These are phyloP conservation scores for Eupelmus urozonus DNA, from an alignment of 2,888 invertebrate species.

Conservation along the genomic window DNA sequence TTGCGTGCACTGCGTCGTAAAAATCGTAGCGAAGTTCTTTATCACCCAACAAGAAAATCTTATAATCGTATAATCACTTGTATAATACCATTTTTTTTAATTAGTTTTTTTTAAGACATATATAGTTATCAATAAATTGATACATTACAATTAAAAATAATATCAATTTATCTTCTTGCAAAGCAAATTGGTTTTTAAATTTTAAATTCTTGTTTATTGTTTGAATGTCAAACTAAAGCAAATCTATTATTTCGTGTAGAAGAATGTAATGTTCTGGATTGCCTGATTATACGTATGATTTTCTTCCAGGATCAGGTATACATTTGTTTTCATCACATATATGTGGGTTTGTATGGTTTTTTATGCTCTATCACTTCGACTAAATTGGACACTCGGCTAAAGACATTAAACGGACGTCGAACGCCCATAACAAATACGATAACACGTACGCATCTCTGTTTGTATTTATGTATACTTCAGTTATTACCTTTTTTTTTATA, in stretches of 20 bases:
- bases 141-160: too few species aligned
- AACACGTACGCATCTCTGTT: neutral
- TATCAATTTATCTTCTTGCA: too few species aligned
- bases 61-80: too few species aligned
- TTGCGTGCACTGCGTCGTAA: constrained; percentile 9
- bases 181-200: too few species aligned
- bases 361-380: constrained; percentile 18
- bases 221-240: too few species aligned
- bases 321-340: neutral
- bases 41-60: neutral
- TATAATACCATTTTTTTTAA: too few species aligned
- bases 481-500: constrained; percentile 32
- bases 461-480: constrained; percentile 37
- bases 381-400: constrained; percentile 50
- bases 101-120: too few species aligned
- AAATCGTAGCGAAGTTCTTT: constrained; percentile 1
- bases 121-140: too few species aligned
- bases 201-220: too few species aligned
- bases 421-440: constrained; percentile 47
- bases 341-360: neutral
- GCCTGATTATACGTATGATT: constrained; percentile 23
- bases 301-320: constrained; percentile 2
- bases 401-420: constrained; percentile 37
- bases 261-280: too few species aligned
- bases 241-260: too few species aligned